Evolutionary conservation across 2,888 invertebrate species (phyloP), one percentile per base, ranked within the genome.

Genomic region (Leuctra nigra): DNA sequence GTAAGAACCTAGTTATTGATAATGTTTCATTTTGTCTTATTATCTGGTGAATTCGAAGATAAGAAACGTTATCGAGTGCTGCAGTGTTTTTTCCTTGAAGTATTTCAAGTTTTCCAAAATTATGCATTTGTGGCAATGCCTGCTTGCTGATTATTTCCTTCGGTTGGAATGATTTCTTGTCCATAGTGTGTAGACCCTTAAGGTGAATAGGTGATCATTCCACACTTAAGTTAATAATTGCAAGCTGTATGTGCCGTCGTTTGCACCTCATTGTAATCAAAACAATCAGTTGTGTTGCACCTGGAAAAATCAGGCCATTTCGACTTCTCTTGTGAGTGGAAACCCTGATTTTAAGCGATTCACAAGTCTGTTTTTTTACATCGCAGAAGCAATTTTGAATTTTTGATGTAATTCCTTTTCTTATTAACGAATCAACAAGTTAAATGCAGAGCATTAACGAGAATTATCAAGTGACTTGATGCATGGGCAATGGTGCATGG

Each of bases 241-340:
- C n/a, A n/a, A n/a, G n/a, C n/a, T n/a, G n/a, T n/a, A n/a, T n/a
- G n/a, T n/a, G n/a, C n/a, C n/a, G n/a, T n/a, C n/a, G n/a, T n/a
- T n/a, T n/a, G n/a, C n/a, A n/a, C n/a, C 11, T 29, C 23, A 9
- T 23, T 23, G 44, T 11, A 44, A 44, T 2, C 11, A 23, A 44
- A 38, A 7, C 9, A 23, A 44, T 39, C 39, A 2, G 16, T 22
- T 20, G 4, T 44, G 44, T n/a, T 20, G 7, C 6, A 33, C 50
- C 50, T 50, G 50, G 50, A 50, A 50, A 44, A 50, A 18, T 50
- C 50, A 50, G 50, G 50, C 18, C 20, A 50, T 50, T 50, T 50
- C 50, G 23, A 33, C 50, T 50, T 50, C 50, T 50, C 33, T 50
- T 50, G 50, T 50, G 50, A 50, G 50, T 50, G 50, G 50, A 50